Base-by-base conservation (phyloP, 2,113 vertebrate genomes). In the Crotalus viridis region DNA sequence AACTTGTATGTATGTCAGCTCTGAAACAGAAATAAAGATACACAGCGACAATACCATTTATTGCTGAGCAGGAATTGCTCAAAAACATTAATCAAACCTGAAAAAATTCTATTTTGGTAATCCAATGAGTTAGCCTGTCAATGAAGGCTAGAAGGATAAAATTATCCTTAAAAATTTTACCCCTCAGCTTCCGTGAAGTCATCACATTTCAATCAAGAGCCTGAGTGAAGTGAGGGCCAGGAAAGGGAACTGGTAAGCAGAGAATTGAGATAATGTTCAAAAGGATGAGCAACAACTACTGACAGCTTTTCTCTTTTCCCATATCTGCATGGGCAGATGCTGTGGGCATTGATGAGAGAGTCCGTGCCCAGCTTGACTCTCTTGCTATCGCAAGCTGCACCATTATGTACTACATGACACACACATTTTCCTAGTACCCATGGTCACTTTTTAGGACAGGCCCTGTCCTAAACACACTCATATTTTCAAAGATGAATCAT, bases 291-390 rank as follows among this genome's bases (percentile, higher is more conserved):
- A 48, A 54, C 43, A 59, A 48, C 91, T 51, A 52, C 17, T 8
- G 46, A 85, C n/a, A n/a, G 51, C 46, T 93, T 93, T 89, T 12
- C n/a, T 0, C 21, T 87, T 55, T 88, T 0, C 0, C 5, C 87
- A 69, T 87, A 89, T 86, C 5, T 9, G 33, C 46, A 22, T 0
- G 17, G 95, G 89, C 81, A 57, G 64, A 1, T 86, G 74, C 93
- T 26, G 0, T 0, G 24, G 52, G 54, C 87, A 90, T 89, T 55
- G 46, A 0, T 0, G 0, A 2, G 0, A 0, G 21, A 0, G 26
- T 74, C 87, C 0, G 0, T 10, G 59, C n/a, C 74, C 91, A 91
- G 90, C 85, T 69, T 21, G 74, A 43, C 0, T 0, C 61, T 12
- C 64, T 55, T 8, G 19, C 69, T 89, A 7, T 28, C 26, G 52